These are phyloP conservation scores for Pseudanteris insignis DNA, from an alignment of 2,888 invertebrate genomes.

Conservation along the genomic window DNA sequence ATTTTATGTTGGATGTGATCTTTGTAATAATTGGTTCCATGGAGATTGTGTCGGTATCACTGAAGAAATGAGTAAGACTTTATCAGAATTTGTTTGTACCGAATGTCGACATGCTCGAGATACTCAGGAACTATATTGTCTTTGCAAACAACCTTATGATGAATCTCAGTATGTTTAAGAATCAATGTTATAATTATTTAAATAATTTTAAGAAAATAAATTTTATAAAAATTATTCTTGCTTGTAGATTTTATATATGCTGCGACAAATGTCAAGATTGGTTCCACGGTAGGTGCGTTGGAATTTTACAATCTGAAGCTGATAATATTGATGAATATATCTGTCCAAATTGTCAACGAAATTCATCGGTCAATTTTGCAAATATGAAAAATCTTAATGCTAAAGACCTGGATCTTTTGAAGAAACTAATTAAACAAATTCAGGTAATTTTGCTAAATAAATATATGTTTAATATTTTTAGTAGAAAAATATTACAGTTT, in stretches of 20 bases:
- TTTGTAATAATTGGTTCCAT: constrained; percentile 99
- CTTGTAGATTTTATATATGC: constrained; percentile 94
- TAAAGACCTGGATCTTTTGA: constrained; percentile 84
- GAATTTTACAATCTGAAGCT: constrained; percentile 91
- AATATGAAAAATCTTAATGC: constrained; percentile 85
- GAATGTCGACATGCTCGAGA: constrained; percentile 88
- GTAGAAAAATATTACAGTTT: too few relatives aligned
- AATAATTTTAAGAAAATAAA: too few relatives aligned
- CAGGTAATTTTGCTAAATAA: too few relatives aligned
- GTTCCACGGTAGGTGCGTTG: constrained; percentile 98
- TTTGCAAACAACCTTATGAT: constrained; percentile 96
- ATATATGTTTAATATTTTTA: constrained; percentile 2
- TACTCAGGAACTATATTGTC: constrained; percentile 92
- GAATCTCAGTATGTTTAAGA: constrained; percentile 84
- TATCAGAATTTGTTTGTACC: constrained; percentile 89
- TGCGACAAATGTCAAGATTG: constrained; percentile 99
- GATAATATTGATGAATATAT: constrained; percentile 95
- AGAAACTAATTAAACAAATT: constrained; percentile 88
- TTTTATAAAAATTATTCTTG: too few relatives aligned
- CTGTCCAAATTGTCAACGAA: constrained; percentile 94
- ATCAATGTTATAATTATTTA: background rate
- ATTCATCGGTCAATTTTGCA: constrained; percentile 87
- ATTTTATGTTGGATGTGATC: constrained; percentile 98
- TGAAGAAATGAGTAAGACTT: constrained; percentile 87
- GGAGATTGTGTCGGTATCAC: constrained; percentile 95